A percentile compares a stretch with the other conserved stretches of the same genome.
Evolutionary conservation across 2,113 vertebrate species (phyloP).

Genomic region (Campylorhamphus procurvoides): DNA sequence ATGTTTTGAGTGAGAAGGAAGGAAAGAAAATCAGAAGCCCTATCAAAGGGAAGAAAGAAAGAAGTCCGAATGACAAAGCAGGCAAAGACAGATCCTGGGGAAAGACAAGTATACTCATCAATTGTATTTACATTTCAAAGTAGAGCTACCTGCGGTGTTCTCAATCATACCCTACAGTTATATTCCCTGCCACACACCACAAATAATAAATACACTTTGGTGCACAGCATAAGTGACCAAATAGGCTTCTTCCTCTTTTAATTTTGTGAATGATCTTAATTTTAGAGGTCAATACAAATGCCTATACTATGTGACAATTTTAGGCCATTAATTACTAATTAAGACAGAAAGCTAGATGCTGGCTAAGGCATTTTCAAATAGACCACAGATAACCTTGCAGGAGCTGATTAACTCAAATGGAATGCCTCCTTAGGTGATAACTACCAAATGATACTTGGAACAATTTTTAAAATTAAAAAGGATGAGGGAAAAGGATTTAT

Average conservation of each 20-base stretch:
- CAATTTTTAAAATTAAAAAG: slow-evolving; percentile 40
- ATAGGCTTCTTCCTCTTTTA: slow-evolving; percentile 11
- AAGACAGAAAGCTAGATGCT: slow-evolving; percentile 25
- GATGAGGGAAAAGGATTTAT: background rate
- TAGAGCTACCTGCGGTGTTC: background rate
- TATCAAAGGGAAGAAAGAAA: background rate
- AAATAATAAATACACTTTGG: slow-evolving; percentile 44
- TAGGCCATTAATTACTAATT: slow-evolving; percentile 44
- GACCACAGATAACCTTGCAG: slow-evolving; percentile 50
- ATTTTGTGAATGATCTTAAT: slow-evolving; percentile 30
- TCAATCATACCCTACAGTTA: background rate
- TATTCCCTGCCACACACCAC: background rate
- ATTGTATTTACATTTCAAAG: slow-evolving; percentile 69
- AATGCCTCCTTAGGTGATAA: slow-evolving; percentile 36
- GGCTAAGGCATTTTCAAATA: slow-evolving; percentile 10
- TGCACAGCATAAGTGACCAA: background rate
- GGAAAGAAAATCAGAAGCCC: background rate
- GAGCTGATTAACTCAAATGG: slow-evolving; percentile 24
- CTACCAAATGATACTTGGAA: slow-evolving; percentile 28
- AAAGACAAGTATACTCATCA: slow-evolving; percentile 35
- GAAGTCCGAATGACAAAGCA: slow-evolving; percentile 15
- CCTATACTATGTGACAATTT: slow-evolving; percentile 23
- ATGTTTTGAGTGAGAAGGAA: background rate
- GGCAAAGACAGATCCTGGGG: slow-evolving; percentile 18
- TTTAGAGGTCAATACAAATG: slow-evolving; percentile 41